Evolutionary conservation across 2,797 vertebrate genomes (phyloP).

Genomic region (Syngnathus acus): DNA sequence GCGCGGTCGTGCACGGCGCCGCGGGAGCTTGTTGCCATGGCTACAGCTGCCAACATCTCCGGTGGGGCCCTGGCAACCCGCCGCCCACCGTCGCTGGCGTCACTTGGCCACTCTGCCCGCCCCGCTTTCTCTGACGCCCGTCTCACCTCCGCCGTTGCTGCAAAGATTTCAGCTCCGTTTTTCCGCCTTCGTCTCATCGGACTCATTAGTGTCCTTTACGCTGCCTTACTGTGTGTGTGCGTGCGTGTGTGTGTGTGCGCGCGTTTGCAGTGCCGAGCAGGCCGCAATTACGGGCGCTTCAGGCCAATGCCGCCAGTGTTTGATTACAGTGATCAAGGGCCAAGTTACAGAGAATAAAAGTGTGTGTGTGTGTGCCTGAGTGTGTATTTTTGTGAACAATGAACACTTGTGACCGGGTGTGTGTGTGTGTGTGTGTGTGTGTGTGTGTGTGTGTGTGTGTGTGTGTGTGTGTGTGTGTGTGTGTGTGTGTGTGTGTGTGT

Average conservation of each 20-base stretch:
- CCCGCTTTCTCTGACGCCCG: background rate
- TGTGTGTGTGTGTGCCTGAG: slow-evolving; percentile 12
- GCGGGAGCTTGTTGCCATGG: slow-evolving; percentile 62
- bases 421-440: background rate
- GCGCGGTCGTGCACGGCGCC: background rate
- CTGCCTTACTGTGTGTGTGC: slow-evolving; percentile 25
- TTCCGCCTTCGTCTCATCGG: slow-evolving; percentile 56
- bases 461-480: too few relatives aligned
- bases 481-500: too few relatives aligned
- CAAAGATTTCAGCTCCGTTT: background rate
- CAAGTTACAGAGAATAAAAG: slow-evolving; percentile 56
- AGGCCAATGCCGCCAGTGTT: slow-evolving; percentile 56
- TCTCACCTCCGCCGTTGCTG: background rate
- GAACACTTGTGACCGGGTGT: background rate
- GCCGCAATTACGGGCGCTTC: slow-evolving; percentile 59
- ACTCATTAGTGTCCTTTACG: slow-evolving; percentile 67
- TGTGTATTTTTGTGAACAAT: slow-evolving; percentile 5
- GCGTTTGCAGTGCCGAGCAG: slow-evolving; percentile 33
- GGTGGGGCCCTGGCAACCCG: slow-evolving; percentile 47
- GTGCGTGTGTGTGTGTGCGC: slow-evolving; percentile 3
- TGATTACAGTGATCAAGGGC: slow-evolving; percentile 72
- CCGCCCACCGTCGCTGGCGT: slow-evolving; percentile 28
- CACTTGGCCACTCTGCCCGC: slow-evolving; percentile 1
- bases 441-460: too few relatives aligned
- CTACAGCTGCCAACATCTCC: slow-evolving; percentile 59